Percentiles rank a stretch among this genome's conserved stretches.
Conservation (phyloP, 1,140 invertebrate species). For the Drosophila ercepeae region DNA sequence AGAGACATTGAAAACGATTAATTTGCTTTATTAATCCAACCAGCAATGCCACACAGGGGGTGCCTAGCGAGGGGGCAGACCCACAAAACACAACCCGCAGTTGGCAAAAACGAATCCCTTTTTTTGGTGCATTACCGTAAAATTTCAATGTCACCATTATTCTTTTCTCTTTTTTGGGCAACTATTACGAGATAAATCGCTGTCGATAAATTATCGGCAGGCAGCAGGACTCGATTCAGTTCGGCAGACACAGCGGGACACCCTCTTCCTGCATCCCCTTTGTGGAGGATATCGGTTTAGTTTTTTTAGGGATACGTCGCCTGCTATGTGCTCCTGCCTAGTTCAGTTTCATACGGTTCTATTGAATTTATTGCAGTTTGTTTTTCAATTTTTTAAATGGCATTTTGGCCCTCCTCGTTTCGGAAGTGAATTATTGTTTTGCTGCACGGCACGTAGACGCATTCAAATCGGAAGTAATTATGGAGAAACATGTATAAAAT, state of each 20-base stretch:
- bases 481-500: constrained; percentile 9
- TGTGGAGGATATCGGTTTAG: constrained; percentile 10
- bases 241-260: constrained; percentile 47
- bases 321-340: constrained; percentile 45
- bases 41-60: constrained; percentile 10
- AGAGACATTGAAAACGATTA: constrained; percentile 53
- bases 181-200: constrained; percentile 77
- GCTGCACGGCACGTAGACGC: constrained; percentile 32
- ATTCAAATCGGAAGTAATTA: constrained; percentile 56
- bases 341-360: constrained; percentile 45
- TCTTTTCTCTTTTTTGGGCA: constrained; percentile 41
- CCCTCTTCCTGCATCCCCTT: constrained; percentile 44
- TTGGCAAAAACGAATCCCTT: constrained; percentile 46
- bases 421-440: constrained; percentile 58
- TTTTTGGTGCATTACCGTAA: constrained; percentile 60
- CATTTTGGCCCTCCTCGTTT: constrained; percentile 33
- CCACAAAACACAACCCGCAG: constrained; percentile 4
- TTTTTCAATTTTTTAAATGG: constrained; percentile 78
- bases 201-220: constrained; percentile 78
- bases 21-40: constrained; percentile 72
- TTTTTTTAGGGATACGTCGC: constrained; percentile 26
- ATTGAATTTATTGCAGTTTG: constrained; percentile 76
- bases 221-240: constrained; percentile 48
- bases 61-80: neutral
- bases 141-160: constrained; percentile 74